Evolutionary conservation across 2,797 vertebrate species (phyloP).

Genomic region (Pogoniulus pusillus): DNA sequence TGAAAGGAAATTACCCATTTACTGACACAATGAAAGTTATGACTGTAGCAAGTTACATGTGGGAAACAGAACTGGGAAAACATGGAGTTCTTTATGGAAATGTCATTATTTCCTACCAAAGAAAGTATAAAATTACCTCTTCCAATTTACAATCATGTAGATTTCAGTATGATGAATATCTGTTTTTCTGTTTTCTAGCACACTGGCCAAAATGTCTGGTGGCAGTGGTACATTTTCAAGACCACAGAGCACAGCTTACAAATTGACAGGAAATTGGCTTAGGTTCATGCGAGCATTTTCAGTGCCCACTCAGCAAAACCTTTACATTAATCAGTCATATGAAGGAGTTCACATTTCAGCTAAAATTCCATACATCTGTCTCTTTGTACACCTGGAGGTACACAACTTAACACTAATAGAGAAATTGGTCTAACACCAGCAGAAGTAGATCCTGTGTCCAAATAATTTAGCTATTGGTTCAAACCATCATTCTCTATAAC

Average conservation of each 20-base stretch:
- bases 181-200: neutral
- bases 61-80: neutral
- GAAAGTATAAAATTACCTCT: neutral
- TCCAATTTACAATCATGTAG: neutral
- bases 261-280: neutral
- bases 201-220: neutral
- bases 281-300: neutral
- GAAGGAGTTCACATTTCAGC: neutral
- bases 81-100: neutral
- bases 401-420: neutral
- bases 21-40: neutral
- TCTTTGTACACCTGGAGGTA: neutral
- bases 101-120: neutral
- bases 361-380: neutral
- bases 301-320: neutral
- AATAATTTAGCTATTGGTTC: neutral
- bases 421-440: neutral
- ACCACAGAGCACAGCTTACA: neutral
- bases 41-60: neutral
- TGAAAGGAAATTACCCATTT: neutral
- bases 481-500: neutral
- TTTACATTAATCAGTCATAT: neutral
- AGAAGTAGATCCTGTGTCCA: neutral
- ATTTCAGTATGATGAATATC: neutral
- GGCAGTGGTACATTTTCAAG: neutral